A percentile compares a stretch with the other conserved stretches of the same genome.
Conservation (phyloP, 2,797 vertebrate genomes). For the Brotula barbata region DNA sequence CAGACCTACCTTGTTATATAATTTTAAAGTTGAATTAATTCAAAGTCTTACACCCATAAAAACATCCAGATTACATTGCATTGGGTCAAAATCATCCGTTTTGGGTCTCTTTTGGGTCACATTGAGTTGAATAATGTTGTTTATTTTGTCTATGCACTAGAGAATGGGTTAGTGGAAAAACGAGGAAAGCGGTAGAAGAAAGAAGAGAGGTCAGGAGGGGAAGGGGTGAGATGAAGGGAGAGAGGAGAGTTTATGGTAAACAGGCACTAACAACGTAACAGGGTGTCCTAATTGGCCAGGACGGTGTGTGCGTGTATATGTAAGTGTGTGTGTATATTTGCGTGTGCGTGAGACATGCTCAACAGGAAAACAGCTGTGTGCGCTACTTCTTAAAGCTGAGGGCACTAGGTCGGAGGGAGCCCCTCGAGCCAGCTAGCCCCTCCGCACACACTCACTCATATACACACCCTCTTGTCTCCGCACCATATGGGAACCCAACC, state of each 20-base stretch:
- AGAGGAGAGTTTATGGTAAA: conserved; percentile 60
- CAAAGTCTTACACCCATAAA: too few species aligned
- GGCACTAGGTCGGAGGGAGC: conserved; percentile 52
- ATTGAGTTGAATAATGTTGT: too few species aligned
- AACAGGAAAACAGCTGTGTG: conserved; percentile 64
- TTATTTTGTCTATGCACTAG: not conserved
- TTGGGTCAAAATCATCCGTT: too few species aligned
- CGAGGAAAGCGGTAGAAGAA: not conserved
- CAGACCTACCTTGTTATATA: too few species aligned
- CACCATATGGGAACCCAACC: conserved; percentile 71
- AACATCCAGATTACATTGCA: too few species aligned
- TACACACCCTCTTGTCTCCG: conserved; percentile 54
- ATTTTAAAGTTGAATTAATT: too few species aligned
- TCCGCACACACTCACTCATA: conserved; percentile 30
- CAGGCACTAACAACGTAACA: conserved; percentile 63
- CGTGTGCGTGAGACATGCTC: conserved; percentile 34
- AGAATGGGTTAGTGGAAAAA: not conserved
- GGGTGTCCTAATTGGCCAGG: conserved; percentile 67
- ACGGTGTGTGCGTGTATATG: conserved; percentile 7
- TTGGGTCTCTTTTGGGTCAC: too few species aligned
- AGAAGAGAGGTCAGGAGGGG: conserved; percentile 10
- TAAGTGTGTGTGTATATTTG: conserved; percentile 14
- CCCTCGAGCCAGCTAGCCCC: conserved; percentile 45
- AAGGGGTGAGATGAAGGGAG: conserved; percentile 10
- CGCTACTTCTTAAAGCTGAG: conserved; percentile 43